phyloP scores from a whole-genome alignment of 53 echinoderm and acorn worm genomes.

The Arbacia lixula region DNA sequence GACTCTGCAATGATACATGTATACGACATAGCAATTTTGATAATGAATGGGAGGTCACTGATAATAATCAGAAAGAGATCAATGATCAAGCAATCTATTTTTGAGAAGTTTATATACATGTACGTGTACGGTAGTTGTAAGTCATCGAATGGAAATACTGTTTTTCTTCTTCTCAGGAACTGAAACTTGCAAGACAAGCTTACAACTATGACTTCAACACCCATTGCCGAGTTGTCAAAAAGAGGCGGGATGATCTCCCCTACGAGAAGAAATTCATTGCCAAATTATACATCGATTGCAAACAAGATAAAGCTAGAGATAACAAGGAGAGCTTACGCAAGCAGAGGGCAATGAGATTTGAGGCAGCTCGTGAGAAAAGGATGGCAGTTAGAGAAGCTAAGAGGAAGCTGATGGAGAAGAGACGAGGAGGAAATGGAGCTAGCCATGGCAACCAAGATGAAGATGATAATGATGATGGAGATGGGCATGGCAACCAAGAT shows the following conservation, averaged over 20 bases:
- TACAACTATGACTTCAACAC: neutral
- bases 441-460: neutral
- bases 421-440: neutral
- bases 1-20: no score
- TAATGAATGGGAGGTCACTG: no score
- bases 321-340: neutral
- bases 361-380: neutral
- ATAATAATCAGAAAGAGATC: no score
- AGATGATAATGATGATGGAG: no score
- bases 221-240: neutral
- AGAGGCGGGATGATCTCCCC: neutral
- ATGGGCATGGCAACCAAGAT: no score
- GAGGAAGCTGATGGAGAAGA: neutral
- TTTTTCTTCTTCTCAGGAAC: constrained; percentile 6
- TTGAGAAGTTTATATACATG: no score
- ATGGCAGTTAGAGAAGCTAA: neutral
- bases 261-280: neutral
- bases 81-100: no score
- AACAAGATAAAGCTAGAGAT: neutral
- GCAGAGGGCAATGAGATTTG: neutral
- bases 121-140: no score
- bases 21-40: no score
- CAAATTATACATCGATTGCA: neutral
- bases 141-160: neutral
- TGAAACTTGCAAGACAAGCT: neutral